phyloP scores from a whole-genome alignment of 2,888 invertebrate genomes.

The Drosophila rubida region DNA sequence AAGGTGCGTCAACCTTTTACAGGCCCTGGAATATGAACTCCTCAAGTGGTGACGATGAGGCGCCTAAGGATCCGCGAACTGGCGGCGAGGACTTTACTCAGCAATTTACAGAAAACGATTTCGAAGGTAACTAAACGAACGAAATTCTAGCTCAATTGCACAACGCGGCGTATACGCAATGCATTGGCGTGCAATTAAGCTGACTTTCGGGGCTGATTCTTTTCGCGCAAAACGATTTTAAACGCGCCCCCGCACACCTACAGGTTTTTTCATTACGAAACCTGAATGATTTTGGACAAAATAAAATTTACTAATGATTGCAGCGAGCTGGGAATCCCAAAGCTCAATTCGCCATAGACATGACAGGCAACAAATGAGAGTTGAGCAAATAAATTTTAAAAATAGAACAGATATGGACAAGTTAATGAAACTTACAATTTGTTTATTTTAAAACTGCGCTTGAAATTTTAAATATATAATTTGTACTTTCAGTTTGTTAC shows the following conservation, averaged over 20 bases:
- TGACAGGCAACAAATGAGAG: neutral
- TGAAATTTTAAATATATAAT: neutral
- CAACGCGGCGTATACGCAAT: constrained; percentile 51
- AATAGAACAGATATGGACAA: neutral
- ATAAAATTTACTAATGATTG: constrained; percentile 11
- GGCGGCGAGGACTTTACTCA: constrained; percentile 89
- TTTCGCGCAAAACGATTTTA: constrained; percentile 15
- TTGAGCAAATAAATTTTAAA: neutral
- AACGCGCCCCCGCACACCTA: constrained; percentile 23
- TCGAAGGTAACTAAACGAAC: constrained; percentile 89
- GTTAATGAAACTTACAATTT: neutral
- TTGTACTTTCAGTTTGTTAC: neutral
- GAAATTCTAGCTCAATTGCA: constrained; percentile 7
- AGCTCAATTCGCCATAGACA: neutral
- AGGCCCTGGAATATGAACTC: constrained; percentile 88
- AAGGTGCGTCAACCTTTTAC: constrained; percentile 25
- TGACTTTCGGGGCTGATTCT: constrained; percentile 13
- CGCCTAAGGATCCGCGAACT: constrained; percentile 94
- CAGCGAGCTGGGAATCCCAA: neutral
- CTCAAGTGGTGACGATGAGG: constrained; percentile 89
- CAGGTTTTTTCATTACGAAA: constrained; percentile 19
- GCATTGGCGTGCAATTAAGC: constrained; percentile 10
- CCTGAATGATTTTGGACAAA: constrained; percentile 18
- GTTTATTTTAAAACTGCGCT: neutral
- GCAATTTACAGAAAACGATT: constrained; percentile 94